Conservation (phyloP, 2,797 vertebrate genomes). For the Leptoclinus maculatus region DNA sequence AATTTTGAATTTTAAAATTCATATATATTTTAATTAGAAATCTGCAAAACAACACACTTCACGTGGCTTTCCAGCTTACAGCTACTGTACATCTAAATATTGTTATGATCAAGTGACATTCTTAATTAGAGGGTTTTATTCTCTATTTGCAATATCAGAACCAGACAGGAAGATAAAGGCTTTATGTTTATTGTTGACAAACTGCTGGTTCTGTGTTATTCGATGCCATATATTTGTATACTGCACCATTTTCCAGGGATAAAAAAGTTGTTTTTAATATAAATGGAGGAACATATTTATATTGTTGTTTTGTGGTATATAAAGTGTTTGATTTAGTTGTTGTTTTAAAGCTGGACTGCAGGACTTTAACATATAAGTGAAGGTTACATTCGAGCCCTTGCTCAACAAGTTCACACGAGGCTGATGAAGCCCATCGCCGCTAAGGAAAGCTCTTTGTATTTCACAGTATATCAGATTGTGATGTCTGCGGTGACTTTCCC, state of each 20-base stretch:
- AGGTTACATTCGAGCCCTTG: too few species aligned
- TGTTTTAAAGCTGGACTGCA: too few species aligned
- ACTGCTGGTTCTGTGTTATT: too few species aligned
- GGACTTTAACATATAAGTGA: too few species aligned
- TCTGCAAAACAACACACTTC: not conserved
- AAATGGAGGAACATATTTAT: not conserved
- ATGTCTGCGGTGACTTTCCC: too few species aligned
- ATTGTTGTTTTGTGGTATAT: not conserved
- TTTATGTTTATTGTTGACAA: not conserved
- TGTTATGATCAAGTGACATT: not conserved
- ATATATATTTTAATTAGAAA: not conserved
- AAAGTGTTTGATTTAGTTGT: not conserved
- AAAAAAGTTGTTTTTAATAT: not conserved
- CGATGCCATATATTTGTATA: not conserved
- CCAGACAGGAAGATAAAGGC: rapidly evolving
- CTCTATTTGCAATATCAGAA: too few species aligned
- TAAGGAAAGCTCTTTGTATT: too few species aligned
- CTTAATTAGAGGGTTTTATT: not conserved
- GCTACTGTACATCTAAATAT: not conserved
- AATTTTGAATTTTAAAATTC: not conserved
- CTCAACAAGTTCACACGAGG: too few species aligned
- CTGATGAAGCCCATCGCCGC: too few species aligned
- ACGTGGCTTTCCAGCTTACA: not conserved
- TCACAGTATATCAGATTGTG: too few species aligned
- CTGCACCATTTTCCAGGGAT: not conserved